These are phyloP conservation scores for Simalia tracyae DNA, from an alignment of 2,797 vertebrate genomes.

Conservation along the genomic window DNA sequence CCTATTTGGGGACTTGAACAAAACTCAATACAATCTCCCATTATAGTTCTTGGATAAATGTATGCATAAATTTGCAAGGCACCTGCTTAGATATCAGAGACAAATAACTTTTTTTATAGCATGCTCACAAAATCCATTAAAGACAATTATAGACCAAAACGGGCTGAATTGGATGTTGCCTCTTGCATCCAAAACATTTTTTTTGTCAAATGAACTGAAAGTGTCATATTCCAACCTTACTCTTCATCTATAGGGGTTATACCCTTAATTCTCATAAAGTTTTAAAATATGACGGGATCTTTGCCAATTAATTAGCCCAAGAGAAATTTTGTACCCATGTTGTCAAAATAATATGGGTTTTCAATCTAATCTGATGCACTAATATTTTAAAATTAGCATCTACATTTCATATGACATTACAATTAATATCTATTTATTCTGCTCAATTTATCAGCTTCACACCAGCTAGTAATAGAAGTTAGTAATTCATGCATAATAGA, in stretches of 20 bases:
- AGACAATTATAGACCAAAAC: constrained; percentile 24
- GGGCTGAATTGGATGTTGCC: constrained; percentile 52
- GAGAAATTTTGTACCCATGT: constrained; percentile 52
- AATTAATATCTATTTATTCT: constrained; percentile 55
- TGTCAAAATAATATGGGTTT: constrained; percentile 66
- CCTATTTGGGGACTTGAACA: background rate
- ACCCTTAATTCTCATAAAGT: constrained; percentile 44
- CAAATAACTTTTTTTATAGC: background rate
- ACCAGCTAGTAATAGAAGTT: constrained; percentile 45
- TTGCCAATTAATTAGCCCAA: constrained; percentile 58
- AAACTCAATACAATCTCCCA: background rate
- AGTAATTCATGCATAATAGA: constrained; percentile 49
- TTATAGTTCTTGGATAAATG: background rate
- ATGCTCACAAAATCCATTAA: background rate
- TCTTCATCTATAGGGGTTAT: constrained; percentile 49
- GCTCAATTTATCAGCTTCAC: constrained; percentile 60
- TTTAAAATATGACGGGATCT: constrained; percentile 42
- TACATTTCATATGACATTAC: constrained; percentile 39
- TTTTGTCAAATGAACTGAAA: constrained; percentile 44
- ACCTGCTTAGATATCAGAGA: background rate
- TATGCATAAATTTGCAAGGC: background rate
- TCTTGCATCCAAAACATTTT: constrained; percentile 40
- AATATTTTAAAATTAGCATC: constrained; percentile 59
- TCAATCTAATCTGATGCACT: constrained; percentile 55
- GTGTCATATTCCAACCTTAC: constrained; percentile 41